phyloP scores from a whole-genome alignment of 2,888 invertebrate genomes.

The Epinotia ramella region DNA sequence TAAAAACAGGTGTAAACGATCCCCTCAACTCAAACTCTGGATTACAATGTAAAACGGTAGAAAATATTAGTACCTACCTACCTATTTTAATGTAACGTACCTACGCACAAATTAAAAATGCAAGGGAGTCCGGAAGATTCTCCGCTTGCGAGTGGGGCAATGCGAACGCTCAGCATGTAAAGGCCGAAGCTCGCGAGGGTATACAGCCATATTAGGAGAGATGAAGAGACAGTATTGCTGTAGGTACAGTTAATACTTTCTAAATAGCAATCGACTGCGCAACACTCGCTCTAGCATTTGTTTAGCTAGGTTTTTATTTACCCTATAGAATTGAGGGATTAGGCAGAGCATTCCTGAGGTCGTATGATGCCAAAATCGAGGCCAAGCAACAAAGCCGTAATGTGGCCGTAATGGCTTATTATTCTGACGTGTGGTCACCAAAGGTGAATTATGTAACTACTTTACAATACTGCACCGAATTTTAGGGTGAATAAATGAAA shows the following conservation, averaged over 20 bases:
- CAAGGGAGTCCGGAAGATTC: constrained; percentile 11
- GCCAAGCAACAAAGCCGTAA: too few species aligned
- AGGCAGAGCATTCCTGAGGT: neutral
- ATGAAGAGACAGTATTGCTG: neutral
- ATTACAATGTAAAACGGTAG: neutral
- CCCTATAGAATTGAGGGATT: neutral
- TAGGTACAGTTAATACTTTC: neutral
- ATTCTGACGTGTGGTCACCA: neutral
- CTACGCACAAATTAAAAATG: constrained; percentile 21
- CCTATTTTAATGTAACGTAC: constrained; percentile 9
- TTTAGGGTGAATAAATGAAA: neutral
- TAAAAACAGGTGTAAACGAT: neutral
- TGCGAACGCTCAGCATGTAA: constrained; percentile 17
- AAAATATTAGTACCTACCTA: constrained; percentile 1
- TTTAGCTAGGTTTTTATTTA: neutral
- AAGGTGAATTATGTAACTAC: neutral
- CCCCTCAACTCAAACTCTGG: neutral
- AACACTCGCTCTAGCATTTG: neutral
- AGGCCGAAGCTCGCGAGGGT: neutral
- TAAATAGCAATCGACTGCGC: neutral
- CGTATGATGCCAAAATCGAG: too few species aligned
- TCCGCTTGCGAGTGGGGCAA: constrained; percentile 7
- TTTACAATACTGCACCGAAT: neutral
- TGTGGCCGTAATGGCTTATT: too few species aligned
- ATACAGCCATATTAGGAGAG: constrained; percentile 17